These are phyloP conservation scores for Mastomys coucha DNA, from an alignment of 2,113 vertebrate genomes.

Conservation along the genomic window DNA sequence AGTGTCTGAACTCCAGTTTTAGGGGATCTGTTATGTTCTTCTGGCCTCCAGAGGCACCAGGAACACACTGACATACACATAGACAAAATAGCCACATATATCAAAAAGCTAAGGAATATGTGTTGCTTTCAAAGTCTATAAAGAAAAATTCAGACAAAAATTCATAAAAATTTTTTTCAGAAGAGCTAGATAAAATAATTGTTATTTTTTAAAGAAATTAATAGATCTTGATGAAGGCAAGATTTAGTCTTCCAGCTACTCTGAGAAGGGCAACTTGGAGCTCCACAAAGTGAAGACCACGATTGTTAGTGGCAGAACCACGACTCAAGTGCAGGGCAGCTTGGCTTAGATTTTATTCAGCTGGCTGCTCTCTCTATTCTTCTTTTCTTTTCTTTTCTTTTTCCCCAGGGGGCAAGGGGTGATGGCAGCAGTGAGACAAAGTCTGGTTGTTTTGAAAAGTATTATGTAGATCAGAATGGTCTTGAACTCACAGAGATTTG, in stretches of 20 bases:
- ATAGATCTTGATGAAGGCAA: not conserved
- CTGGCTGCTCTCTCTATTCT: not conserved
- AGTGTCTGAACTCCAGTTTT: not conserved
- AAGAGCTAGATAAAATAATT: not conserved
- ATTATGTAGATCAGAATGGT: not conserved
- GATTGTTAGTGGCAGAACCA: not conserved
- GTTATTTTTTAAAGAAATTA: constrained; percentile 31
- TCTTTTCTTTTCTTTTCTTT: not conserved
- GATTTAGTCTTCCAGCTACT: not conserved
- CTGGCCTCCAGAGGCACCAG: not conserved
- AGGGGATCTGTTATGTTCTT: not conserved
- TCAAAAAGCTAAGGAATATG: not conserved
- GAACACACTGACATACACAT: not conserved
- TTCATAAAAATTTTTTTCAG: constrained; percentile 40
- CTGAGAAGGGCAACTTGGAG: not conserved
- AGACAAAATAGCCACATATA: not conserved
- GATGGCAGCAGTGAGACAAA: too few relatives aligned
- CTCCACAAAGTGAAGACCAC: not conserved
- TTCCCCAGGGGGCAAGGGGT: too few relatives aligned
- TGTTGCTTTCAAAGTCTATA: not conserved
- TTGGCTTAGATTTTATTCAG: not conserved
- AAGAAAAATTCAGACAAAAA: constrained; percentile 16
- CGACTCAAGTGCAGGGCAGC: not conserved
- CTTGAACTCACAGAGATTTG: not conserved
- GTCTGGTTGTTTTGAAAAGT: not conserved